These are phyloP conservation scores for Bagarius yarrelli DNA, from an alignment of 2,113 vertebrate genomes.

Conservation along the genomic window DNA sequence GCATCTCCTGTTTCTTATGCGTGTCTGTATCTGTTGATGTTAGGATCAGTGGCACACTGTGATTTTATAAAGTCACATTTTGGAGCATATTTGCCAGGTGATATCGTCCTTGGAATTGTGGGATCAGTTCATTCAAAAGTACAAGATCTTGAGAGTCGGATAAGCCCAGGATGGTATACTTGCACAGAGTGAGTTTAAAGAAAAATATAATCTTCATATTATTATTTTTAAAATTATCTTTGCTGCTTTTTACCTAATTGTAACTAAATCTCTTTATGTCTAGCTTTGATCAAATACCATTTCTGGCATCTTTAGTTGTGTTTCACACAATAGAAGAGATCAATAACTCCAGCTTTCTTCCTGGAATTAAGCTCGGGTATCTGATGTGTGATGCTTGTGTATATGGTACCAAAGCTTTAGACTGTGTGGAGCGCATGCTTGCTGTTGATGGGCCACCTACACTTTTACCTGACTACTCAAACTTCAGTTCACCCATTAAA, in stretches of 20 bases:
- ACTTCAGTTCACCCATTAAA: conserved; percentile 60
- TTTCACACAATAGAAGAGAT: conserved; percentile 65
- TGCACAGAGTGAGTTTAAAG: conserved; percentile 50
- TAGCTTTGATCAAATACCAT: conserved; percentile 57
- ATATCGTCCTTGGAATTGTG: conserved; percentile 54
- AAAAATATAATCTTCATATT: not conserved
- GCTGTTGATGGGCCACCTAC: conserved; percentile 45
- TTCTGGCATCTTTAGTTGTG: conserved; percentile 54
- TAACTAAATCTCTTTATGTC: not conserved
- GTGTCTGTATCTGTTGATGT: not conserved
- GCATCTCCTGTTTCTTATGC: not conserved
- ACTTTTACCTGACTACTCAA: conserved; percentile 44
- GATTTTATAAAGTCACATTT: conserved; percentile 11
- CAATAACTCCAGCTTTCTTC: conserved; percentile 65
- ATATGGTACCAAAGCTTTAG: conserved; percentile 59
- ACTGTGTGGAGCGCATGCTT: conserved; percentile 55
- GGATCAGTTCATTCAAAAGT: conserved; percentile 47
- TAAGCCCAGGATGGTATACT: conserved; percentile 23
- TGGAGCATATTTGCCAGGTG: conserved; percentile 42
- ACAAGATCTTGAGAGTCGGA: conserved; percentile 33
- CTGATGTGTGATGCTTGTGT: conserved; percentile 66
- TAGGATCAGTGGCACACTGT: not conserved
- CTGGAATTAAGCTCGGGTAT: conserved; percentile 66
- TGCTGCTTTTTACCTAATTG: not conserved
- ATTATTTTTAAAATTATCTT: not conserved